Evolutionary conservation across 2,113 vertebrate species (phyloP).

Genomic region (Microcebus murinus): DNA sequence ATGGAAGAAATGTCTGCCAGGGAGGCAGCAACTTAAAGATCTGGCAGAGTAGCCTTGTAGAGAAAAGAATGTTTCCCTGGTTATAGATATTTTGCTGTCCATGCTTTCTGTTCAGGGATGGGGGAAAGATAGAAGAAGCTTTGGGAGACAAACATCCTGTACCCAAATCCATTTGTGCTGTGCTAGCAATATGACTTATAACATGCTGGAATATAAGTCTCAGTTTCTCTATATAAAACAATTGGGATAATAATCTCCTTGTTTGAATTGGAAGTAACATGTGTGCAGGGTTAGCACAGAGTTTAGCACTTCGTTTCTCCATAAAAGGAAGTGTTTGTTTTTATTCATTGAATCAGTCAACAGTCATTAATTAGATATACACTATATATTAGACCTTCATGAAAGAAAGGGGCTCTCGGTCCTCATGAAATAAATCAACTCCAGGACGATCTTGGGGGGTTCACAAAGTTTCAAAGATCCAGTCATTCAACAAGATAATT

Average conservation of each 20-base stretch:
- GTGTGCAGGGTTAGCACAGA: not conserved
- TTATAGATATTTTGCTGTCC: not conserved
- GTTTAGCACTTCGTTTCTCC: not conserved
- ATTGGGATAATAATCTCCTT: not conserved
- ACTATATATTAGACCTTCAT: not conserved
- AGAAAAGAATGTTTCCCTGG: not conserved
- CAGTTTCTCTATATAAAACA: not conserved
- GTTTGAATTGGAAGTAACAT: not conserved
- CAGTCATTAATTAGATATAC: not conserved
- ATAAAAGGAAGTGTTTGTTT: not conserved
- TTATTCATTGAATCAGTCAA: not conserved
- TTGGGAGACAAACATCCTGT: not conserved
- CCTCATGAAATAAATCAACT: not conserved
- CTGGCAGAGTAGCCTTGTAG: not conserved
- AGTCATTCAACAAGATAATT: not conserved
- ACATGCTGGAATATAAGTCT: not conserved
- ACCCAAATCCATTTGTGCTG: not conserved
- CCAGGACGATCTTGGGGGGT: not conserved
- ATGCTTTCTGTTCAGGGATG: not conserved
- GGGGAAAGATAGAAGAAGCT: not conserved
- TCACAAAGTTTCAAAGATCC: not conserved
- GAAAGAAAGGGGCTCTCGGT: not conserved
- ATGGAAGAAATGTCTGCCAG: not conserved
- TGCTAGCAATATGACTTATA: not conserved
- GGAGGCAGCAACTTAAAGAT: not conserved